Evolutionary conservation across 2,888 invertebrate species (phyloP).

Genomic region (Microctonus brassicae): DNA sequence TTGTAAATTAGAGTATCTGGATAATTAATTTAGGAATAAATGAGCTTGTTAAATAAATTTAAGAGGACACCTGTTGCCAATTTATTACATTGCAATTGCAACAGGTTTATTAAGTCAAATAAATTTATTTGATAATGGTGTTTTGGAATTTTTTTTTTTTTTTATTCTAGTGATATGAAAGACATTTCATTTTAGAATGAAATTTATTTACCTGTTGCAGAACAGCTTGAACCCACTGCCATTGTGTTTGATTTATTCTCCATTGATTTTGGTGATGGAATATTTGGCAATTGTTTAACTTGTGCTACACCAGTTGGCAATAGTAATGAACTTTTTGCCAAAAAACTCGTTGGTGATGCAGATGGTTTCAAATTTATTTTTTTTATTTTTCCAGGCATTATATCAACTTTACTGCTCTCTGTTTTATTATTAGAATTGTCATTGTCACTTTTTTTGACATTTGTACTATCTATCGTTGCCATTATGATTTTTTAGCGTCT

Average conservation of each 20-base stretch:
- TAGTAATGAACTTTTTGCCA: constrained; percentile 55
- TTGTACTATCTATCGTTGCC: constrained; percentile 39
- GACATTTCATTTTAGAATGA: background rate
- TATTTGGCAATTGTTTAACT: constrained; percentile 52
- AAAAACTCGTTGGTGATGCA: constrained; percentile 51
- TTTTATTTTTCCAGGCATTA: constrained; percentile 56
- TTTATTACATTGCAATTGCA: background rate
- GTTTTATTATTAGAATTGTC: background rate
- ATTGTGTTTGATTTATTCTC: constrained; percentile 13
- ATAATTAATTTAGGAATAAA: background rate
- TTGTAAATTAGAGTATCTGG: no score
- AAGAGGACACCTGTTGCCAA: background rate
- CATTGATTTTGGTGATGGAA: constrained; percentile 24
- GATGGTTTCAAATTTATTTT: constrained; percentile 55
- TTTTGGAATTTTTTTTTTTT: no score
- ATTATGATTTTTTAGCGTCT: constrained; percentile 25
- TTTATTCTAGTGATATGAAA: background rate
- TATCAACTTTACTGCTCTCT: constrained; percentile 16
- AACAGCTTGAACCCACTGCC: constrained; percentile 51
- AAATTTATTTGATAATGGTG: background rate
- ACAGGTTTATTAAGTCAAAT: background rate
- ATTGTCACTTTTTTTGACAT: background rate
- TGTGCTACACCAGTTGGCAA: constrained; percentile 58
- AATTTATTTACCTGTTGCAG: constrained; percentile 61
- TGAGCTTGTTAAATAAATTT: no score